These are phyloP conservation scores for Nomada ferruginata DNA, from an alignment of 2,888 invertebrate species.

Conservation along the genomic window DNA sequence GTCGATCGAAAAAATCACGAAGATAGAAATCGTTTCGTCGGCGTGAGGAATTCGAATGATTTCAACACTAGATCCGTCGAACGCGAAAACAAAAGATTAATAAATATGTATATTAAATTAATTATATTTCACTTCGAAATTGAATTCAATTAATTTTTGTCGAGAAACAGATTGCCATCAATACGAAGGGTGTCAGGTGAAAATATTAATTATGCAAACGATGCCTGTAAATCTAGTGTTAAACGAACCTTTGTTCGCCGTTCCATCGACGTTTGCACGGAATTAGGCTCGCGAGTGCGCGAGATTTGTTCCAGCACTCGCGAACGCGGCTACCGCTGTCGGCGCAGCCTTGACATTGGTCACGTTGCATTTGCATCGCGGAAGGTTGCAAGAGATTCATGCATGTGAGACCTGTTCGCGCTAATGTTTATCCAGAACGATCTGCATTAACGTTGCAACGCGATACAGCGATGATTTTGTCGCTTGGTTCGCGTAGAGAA, in stretches of 20 bases:
- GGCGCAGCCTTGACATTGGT: constrained; percentile 72
- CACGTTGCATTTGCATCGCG: constrained; percentile 71
- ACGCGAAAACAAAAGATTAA: no score
- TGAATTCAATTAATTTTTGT: no score
- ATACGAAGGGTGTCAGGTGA: not conserved
- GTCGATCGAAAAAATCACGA: no score
- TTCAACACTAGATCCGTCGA: no score
- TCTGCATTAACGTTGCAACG: not conserved
- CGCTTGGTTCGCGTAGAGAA: not conserved
- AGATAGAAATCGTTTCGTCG: no score
- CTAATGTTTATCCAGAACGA: constrained; percentile 49
- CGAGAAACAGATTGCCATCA: no score
- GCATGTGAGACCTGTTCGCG: constrained; percentile 55
- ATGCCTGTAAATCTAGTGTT: constrained; percentile 10
- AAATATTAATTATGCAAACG: no score
- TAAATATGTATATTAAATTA: no score
- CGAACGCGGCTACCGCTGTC: constrained; percentile 53
- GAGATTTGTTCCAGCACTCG: constrained; percentile 65
- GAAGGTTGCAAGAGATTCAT: constrained; percentile 64
- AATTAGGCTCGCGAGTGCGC: constrained; percentile 43
- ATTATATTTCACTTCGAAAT: not conserved
- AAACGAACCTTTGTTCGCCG: constrained; percentile 56
- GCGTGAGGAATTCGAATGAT: not conserved
- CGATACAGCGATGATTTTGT: not conserved
- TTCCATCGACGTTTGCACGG: constrained; percentile 37